Base-by-base conservation (phyloP, 2,888 invertebrate genomes). In the Antitype chi region DNA sequence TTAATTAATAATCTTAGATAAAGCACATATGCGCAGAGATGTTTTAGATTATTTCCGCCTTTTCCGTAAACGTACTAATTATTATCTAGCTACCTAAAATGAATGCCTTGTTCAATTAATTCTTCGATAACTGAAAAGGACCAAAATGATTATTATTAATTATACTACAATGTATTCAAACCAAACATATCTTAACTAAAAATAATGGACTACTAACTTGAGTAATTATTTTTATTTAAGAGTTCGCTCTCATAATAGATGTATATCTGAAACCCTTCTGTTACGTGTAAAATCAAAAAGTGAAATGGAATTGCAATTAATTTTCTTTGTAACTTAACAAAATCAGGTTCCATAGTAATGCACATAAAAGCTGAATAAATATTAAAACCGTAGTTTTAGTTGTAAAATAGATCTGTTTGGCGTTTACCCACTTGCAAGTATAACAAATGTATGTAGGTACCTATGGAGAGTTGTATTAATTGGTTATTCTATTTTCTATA, bases 101-200 rank as follows among this genome's bases (percentile, higher is more conserved):
- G 20, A 82, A 69, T 74, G 85, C 80, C 82, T 82, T 76, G 70
- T 85, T 78, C 73, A 78, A 76, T 74, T 80, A 72, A 57, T 83
- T 74, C 66, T 72, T 83, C 32, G 47, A 79, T 78, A 82, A 77
- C 82, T 78, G 81, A 81, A 88, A 83, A 88, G 91, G 91, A 91
- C 91, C 91, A 91, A 91, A 79, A 82, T 85, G 81, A 82, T 84
- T 82, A 84, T 77, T 74, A 82, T 74, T 74, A 80, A 74, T 73
- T 80, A 78, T 78, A 81, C 25, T 78, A 88, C 75, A 82, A 86
- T 88, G 89, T 90, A 88, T 87, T 85, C 83, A 86, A 87, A 78
- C 76, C 84, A 90, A 85, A 89, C 90, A 90, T 88, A 85, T 84
- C 84, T 86, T 84, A 84, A 83, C 78, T 88, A 84, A 84, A 90